Conservation (phyloP, 2,888 invertebrate genomes). For the Subacronicta megacephala region DNA sequence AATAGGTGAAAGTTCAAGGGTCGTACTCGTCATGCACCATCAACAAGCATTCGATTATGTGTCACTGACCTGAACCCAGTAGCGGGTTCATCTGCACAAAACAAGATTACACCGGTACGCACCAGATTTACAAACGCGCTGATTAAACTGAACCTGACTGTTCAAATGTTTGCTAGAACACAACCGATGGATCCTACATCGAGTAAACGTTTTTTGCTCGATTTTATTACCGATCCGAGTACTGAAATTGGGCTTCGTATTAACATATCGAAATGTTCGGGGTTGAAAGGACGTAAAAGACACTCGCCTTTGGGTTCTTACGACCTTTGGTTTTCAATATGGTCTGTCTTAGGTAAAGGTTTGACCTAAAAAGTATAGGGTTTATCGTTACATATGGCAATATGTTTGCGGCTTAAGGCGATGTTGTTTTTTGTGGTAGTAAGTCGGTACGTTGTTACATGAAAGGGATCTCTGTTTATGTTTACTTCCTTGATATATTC, state of each 20-base stretch:
- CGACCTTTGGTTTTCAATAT: background rate
- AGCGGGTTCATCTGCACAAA: constrained; percentile 11
- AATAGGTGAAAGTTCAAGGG: constrained; percentile 30
- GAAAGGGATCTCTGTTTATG: constrained; percentile 3
- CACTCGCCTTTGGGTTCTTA: background rate
- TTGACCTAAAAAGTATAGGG: constrained; percentile 16
- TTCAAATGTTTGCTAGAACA: constrained; percentile 44
- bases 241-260: constrained; percentile 12
- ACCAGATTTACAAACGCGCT: constrained; percentile 39
- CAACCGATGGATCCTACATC: constrained; percentile 31
- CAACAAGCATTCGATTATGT: constrained; percentile 31
- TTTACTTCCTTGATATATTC: background rate
- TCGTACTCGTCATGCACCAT: constrained; percentile 12
- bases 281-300: too few species aligned
- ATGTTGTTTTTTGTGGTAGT: constrained; percentile 11
- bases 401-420: constrained; percentile 6
- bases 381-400: constrained; percentile 22
- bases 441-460: background rate
- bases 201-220: constrained; percentile 17
- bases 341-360: constrained; percentile 10
- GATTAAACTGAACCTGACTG: constrained; percentile 45
- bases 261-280: constrained; percentile 11
- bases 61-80: constrained; percentile 32
- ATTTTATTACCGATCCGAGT: constrained; percentile 27
- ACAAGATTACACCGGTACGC: constrained; percentile 42